Evolutionary conservation across 2,797 vertebrate genomes (phyloP).

Genomic region (Phylloscopus collybita): DNA sequence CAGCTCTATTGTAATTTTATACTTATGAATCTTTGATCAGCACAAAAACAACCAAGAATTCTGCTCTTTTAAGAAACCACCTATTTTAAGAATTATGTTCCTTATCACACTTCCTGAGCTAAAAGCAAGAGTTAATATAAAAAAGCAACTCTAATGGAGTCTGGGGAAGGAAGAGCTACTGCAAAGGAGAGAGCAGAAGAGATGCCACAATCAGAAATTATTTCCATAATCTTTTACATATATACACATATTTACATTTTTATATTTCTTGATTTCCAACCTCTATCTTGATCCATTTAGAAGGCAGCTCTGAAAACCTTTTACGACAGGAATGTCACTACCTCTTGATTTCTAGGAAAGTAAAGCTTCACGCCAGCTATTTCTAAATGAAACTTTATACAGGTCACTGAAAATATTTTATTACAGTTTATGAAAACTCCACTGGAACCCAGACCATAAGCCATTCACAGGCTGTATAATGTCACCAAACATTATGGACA

Average conservation of each 20-base stretch:
- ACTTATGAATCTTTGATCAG: background rate
- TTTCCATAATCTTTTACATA: background rate
- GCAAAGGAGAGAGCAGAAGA: background rate
- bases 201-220: background rate
- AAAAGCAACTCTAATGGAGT: background rate
- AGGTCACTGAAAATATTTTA: background rate
- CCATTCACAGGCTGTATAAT: background rate
- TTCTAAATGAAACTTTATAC: background rate
- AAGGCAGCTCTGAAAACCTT: background rate
- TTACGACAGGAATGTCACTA: background rate
- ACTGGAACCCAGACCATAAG: background rate
- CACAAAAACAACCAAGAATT: background rate
- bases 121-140: background rate
- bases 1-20: background rate
- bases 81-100: background rate
- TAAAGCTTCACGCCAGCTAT: background rate
- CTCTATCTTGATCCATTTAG: background rate
- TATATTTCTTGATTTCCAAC: background rate
- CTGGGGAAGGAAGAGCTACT: background rate
- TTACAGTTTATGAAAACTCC: background rate
- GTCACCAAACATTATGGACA: background rate
- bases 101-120: background rate
- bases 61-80: background rate
- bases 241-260: background rate
- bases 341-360: background rate